Evolutionary conservation across 2,888 invertebrate genomes (phyloP).

Genomic region (Hyppa rectilinea): DNA sequence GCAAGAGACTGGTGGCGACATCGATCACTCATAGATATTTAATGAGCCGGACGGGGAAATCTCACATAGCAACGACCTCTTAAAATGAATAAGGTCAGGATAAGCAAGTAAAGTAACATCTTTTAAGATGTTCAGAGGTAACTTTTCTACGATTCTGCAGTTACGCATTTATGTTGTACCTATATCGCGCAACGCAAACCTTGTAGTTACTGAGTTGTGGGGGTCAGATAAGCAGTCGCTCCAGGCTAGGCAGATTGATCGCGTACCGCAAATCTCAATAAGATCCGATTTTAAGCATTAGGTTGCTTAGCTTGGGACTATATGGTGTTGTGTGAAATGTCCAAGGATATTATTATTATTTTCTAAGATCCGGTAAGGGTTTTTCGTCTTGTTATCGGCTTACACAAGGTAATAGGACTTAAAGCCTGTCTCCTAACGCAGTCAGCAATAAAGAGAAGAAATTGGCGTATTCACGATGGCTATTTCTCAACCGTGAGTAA

Average conservation of each 20-base stretch:
- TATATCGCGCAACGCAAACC: neutral
- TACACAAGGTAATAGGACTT: slow-evolving; percentile 16
- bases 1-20: neutral
- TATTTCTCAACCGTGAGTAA: slow-evolving; percentile 53
- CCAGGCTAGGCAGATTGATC: no score
- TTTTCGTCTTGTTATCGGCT: slow-evolving; percentile 31
- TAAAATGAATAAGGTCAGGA: neutral
- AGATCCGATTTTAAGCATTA: no score
- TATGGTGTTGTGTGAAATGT: no score
- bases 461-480: slow-evolving; percentile 50
- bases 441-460: slow-evolving; percentile 46
- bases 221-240: no score
- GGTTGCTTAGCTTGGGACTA: no score
- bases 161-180: neutral
- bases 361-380: neutral
- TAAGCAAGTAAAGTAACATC: slow-evolving; percentile 3
- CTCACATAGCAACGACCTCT: neutral
- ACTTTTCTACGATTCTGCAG: neutral
- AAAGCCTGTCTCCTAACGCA: slow-evolving; percentile 28
- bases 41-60: neutral
- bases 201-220: no score
- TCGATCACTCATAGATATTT: slow-evolving; percentile 6
- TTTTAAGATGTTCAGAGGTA: neutral
- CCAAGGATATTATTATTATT: no score
- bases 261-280: neutral